Evolutionary conservation across 2,797 vertebrate genomes (phyloP).

Genomic region (Pangasius krempfi): DNA sequence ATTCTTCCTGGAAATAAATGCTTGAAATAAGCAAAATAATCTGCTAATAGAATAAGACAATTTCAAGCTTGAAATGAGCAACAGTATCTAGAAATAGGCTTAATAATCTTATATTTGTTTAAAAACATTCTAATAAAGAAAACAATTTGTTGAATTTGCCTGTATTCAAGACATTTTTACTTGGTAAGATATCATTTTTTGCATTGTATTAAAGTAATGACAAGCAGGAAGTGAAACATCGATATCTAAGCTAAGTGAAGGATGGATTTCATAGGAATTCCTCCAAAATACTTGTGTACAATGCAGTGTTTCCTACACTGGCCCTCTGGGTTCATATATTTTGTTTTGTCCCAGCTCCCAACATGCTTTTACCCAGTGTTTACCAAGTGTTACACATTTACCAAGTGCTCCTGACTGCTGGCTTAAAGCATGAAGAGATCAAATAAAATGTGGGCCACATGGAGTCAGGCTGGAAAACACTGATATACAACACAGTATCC

Average conservation of each 20-base stretch:
- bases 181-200: neutral
- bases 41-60: neutral
- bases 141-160: no score
- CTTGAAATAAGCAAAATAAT: no score
- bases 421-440: neutral
- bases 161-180: neutral
- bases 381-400: constrained; percentile 17
- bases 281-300: neutral
- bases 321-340: neutral
- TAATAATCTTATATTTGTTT: neutral
- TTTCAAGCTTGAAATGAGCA: neutral
- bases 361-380: neutral
- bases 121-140: neutral
- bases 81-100: neutral
- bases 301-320: neutral
- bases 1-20: no score
- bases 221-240: neutral
- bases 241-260: neutral
- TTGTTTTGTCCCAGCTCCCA: neutral
- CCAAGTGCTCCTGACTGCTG: neutral
- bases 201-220: neutral
- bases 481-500: neutral
- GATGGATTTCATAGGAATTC: neutral
- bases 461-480: neutral
- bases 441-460: neutral